Conservation (phyloP, 1,140 invertebrate species). For the Lepidurus couesii region DNA sequence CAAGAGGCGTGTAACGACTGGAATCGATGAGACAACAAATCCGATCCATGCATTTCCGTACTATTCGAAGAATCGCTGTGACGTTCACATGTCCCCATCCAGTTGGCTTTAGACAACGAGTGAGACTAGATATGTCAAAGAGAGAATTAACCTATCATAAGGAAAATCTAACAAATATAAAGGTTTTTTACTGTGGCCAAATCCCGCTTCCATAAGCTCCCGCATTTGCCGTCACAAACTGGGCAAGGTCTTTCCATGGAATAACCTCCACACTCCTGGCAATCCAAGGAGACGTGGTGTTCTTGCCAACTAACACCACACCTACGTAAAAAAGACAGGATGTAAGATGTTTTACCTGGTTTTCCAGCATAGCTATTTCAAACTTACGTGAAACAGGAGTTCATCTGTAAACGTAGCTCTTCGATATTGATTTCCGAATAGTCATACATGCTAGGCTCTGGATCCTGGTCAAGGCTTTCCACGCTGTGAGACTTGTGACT, state of each 20-base stretch:
- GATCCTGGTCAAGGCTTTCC: slow-evolving; percentile 8
- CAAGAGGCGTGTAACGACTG: neutral
- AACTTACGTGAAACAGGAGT: slow-evolving; percentile 65
- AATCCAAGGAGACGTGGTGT: slow-evolving; percentile 70
- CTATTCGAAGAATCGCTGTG: neutral
- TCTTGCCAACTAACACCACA: slow-evolving; percentile 77
- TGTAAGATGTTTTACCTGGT: slow-evolving; percentile 1
- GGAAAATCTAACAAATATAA: neutral
- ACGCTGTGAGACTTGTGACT: neutral
- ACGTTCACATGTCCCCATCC: neutral
- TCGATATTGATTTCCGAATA: slow-evolving; percentile 60
- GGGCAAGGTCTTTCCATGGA: slow-evolving; percentile 68
- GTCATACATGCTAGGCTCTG: slow-evolving; percentile 7
- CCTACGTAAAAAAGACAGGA: slow-evolving; percentile 45
- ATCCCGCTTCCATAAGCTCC: slow-evolving; percentile 67
- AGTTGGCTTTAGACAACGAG: neutral
- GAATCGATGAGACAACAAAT: neutral
- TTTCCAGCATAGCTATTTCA: neutral
- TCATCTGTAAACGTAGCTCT: slow-evolving; percentile 61
- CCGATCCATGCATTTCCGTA: neutral
- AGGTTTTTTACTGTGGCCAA: slow-evolving; percentile 57
- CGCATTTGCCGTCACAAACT: slow-evolving; percentile 67
- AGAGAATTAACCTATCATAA: neutral
- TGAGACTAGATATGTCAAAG: neutral
- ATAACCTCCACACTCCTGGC: slow-evolving; percentile 75